Conservation (phyloP, 2,797 vertebrate genomes). For the Dendrocincla fuliginosa region DNA sequence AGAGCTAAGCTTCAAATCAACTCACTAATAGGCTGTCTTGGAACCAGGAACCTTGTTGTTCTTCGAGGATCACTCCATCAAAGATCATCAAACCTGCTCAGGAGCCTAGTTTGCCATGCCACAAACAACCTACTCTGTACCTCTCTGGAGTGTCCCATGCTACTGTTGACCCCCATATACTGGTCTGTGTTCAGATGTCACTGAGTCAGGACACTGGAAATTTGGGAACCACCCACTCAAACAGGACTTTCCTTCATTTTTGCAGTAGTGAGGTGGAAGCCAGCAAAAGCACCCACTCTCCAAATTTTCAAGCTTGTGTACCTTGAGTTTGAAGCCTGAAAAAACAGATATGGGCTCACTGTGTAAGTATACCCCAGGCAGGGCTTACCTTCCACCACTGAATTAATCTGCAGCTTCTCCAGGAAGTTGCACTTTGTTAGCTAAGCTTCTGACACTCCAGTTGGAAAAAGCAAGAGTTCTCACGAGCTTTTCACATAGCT, state of each 20-base stretch:
- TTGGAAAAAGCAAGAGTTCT: background rate
- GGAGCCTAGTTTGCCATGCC: background rate
- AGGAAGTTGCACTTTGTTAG: background rate
- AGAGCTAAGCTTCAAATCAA: background rate
- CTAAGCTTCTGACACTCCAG: background rate
- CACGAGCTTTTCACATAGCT: background rate
- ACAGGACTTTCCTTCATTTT: background rate
- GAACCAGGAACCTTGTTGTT: background rate
- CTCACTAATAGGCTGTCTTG: background rate
- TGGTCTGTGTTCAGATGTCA: background rate
- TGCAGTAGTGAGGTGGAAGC: background rate
- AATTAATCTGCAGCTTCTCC: background rate
- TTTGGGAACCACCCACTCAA: background rate
- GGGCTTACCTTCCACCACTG: background rate
- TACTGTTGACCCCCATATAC: background rate
- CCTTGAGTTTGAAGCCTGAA: background rate
- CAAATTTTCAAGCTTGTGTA: background rate
- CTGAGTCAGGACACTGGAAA: background rate
- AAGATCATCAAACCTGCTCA: background rate
- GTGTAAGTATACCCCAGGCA: background rate
- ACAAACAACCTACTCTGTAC: background rate
- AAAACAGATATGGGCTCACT: background rate
- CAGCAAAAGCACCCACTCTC: background rate
- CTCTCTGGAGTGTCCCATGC: accelerated
- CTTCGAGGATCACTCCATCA: background rate